A percentile compares a stretch with the other conserved stretches of the same genome.
phyloP scores from a whole-genome alignment of 1,140 invertebrate genomes.

The Drosophila sp. region DNA sequence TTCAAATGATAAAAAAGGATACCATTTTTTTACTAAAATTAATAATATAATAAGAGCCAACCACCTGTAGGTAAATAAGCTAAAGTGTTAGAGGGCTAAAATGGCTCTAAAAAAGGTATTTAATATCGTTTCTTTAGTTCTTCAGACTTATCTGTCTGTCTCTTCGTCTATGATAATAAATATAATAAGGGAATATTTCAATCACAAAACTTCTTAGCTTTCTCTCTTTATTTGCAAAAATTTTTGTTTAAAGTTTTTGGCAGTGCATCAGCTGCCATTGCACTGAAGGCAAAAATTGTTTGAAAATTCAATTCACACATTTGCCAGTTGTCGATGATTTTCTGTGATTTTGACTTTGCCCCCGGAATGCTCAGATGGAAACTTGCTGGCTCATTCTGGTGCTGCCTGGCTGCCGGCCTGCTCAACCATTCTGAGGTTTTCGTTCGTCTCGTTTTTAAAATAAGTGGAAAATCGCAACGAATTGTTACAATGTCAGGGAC shows the following conservation, averaged over 20 bases:
- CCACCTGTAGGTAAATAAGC: too few species aligned
- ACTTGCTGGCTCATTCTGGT: constrained; percentile 60
- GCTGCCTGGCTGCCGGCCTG: constrained; percentile 6
- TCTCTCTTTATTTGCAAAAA: too few species aligned
- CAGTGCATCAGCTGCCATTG: constrained; percentile 47
- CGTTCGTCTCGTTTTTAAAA: constrained; percentile 43
- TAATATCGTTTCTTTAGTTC: too few species aligned
- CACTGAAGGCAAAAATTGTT: constrained; percentile 68
- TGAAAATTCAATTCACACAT: constrained; percentile 81
- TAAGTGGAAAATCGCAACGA: constrained; percentile 79
- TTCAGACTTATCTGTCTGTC: too few species aligned
- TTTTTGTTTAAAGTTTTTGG: not conserved
- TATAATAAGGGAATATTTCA: too few species aligned
- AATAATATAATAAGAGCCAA: too few species aligned
- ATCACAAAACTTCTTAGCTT: too few species aligned
- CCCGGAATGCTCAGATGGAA: constrained; percentile 30
- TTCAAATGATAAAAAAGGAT: too few species aligned
- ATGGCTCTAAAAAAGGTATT: too few species aligned
- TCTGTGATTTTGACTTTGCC: constrained; percentile 67
- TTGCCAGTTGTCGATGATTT: constrained; percentile 80
- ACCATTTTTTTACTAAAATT: too few species aligned
- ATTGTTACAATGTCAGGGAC: constrained; percentile 71
- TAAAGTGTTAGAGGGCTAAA: too few species aligned
- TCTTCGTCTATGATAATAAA: too few species aligned
- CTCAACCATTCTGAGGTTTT: constrained; percentile 47